A percentile compares a stretch with the other conserved stretches of the same genome.
Conservation (phyloP, 2,888 invertebrate genomes). For the Tolmerus cingulatus region DNA sequence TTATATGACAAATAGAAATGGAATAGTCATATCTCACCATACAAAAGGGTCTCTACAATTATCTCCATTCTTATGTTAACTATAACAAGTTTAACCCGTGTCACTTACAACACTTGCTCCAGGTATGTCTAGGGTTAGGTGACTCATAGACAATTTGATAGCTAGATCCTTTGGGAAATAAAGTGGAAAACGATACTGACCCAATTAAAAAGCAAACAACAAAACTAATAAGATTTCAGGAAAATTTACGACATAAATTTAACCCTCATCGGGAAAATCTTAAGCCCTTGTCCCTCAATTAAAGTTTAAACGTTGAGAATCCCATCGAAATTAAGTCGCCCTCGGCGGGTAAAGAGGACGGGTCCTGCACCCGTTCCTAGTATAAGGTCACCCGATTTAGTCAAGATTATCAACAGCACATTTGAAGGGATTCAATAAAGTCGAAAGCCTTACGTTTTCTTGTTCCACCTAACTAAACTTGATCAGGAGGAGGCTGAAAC, state of each 20-base stretch:
- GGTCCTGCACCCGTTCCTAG: neutral
- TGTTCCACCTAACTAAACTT: neutral
- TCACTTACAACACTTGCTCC: neutral
- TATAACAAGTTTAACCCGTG: neutral
- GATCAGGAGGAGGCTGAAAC: constrained; percentile 65
- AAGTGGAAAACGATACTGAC: neutral
- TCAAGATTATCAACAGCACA: neutral
- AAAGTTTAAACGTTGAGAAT: neutral
- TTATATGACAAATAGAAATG: neutral
- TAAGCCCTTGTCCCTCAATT: neutral
- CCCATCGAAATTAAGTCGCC: neutral
- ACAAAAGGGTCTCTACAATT: neutral
- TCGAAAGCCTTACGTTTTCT: neutral
- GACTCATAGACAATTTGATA: neutral
- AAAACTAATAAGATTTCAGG: neutral
- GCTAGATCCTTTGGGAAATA: neutral
- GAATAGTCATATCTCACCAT: neutral
- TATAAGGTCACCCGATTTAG: neutral
- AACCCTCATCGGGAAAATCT: neutral
- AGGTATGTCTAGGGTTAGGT: neutral
- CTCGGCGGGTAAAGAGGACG: neutral
- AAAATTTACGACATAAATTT: neutral
- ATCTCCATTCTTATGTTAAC: neutral
- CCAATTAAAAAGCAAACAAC: neutral
- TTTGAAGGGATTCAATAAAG: neutral